Evolutionary conservation across 2,888 invertebrate genomes (phyloP).

Genomic region (Agrochola circellaris): DNA sequence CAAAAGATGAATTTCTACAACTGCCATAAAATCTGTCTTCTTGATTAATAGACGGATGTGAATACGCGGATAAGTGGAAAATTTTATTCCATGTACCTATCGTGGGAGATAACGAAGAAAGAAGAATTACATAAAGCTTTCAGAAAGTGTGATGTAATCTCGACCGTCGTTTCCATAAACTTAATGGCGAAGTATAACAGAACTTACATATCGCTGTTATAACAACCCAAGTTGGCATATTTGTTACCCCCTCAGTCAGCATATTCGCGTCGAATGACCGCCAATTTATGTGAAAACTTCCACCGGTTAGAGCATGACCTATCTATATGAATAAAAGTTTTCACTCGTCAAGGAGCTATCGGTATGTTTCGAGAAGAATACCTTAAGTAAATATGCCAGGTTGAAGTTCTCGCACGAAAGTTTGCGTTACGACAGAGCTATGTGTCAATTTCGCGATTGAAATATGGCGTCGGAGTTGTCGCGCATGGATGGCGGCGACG

Average conservation of each 20-base stretch:
- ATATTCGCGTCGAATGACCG: slow-evolving; percentile 91
- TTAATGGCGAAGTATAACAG: slow-evolving; percentile 90
- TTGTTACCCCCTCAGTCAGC: slow-evolving; percentile 90
- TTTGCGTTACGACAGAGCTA: slow-evolving; percentile 84
- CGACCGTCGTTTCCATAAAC: slow-evolving; percentile 89
- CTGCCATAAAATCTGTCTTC: slow-evolving; percentile 80
- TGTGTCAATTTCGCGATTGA: slow-evolving; percentile 89
- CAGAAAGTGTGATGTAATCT: slow-evolving; percentile 90
- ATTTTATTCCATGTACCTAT: slow-evolving; percentile 75
- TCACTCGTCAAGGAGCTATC: slow-evolving; percentile 88
- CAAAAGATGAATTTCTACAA: slow-evolving; percentile 77
- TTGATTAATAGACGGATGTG: slow-evolving; percentile 82
- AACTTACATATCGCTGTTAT: slow-evolving; percentile 91
- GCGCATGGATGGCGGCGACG: slow-evolving; percentile 89
- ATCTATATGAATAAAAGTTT: slow-evolving; percentile 88
- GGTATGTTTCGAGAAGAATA: slow-evolving; percentile 85
- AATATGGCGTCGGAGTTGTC: slow-evolving; percentile 83
- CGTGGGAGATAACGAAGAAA: slow-evolving; percentile 78
- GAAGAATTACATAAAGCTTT: slow-evolving; percentile 89
- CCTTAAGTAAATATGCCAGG: slow-evolving; percentile 89
- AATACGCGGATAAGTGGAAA: slow-evolving; percentile 71
- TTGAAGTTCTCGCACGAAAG: slow-evolving; percentile 87
- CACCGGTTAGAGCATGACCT: slow-evolving; percentile 88
- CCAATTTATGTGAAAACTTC: slow-evolving; percentile 91
- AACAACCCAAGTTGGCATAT: slow-evolving; percentile 90